phyloP scores from a whole-genome alignment of 2,888 invertebrate species.

The Eupeodes luniger region DNA sequence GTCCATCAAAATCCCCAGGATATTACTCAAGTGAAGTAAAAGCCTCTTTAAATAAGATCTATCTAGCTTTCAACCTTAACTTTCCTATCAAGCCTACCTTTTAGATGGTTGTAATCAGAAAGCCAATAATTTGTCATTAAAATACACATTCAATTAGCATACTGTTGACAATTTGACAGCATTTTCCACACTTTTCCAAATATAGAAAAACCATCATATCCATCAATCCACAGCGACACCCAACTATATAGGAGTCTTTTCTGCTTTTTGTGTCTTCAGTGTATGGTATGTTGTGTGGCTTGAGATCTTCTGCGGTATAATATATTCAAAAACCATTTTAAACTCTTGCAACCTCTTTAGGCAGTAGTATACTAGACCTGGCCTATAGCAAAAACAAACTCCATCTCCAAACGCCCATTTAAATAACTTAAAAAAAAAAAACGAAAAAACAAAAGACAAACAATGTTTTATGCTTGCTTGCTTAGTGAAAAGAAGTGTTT shows the following conservation, averaged over 20 bases:
- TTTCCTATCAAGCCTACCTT: background rate
- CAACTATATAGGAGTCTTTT: slow-evolving; percentile 19
- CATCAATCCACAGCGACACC: slow-evolving; percentile 70
- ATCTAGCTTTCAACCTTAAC: background rate
- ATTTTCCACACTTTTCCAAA: slow-evolving; percentile 69
- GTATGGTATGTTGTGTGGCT: too few relatives aligned
- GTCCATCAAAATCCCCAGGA: background rate
- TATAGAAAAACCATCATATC: slow-evolving; percentile 69
- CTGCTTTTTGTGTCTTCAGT: slow-evolving; percentile 3
- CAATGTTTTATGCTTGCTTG: slow-evolving; percentile 45
- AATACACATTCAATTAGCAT: slow-evolving; percentile 62
- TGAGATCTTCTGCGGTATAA: slow-evolving; percentile 26
- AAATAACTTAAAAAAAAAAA: slow-evolving; percentile 36
- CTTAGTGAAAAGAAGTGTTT: slow-evolving; percentile 65
- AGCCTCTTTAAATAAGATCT: background rate
- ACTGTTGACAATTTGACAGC: slow-evolving; percentile 65
- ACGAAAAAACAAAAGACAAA: slow-evolving; percentile 20
- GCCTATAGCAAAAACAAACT: slow-evolving; percentile 45
- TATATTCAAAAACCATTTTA: slow-evolving; percentile 63
- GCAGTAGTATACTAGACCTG: background rate
- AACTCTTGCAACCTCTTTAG: slow-evolving; percentile 25
- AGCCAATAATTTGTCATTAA: slow-evolving; percentile 52
- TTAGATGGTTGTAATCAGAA: background rate
- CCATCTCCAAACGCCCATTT: slow-evolving; percentile 70
- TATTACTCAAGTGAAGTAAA: background rate